Evolutionary conservation across 2,797 vertebrate genomes (phyloP).

Genomic region (Esox masquinongy): DNA sequence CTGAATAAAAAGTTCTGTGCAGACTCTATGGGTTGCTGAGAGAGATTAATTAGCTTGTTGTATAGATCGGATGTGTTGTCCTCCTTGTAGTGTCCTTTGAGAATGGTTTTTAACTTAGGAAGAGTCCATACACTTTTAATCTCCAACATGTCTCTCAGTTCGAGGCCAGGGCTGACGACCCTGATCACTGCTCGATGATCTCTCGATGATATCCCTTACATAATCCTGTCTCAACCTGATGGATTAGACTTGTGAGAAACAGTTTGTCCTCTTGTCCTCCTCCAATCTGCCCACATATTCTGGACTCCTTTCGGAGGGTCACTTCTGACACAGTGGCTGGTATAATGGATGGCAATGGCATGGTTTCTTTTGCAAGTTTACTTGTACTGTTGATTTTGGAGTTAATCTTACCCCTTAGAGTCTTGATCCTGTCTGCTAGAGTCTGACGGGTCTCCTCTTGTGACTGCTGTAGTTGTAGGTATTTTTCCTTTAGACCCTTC

Average conservation of each 20-base stretch:
- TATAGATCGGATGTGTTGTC: constrained; percentile 22
- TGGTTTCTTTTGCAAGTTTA: not conserved
- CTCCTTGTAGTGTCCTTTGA: constrained; percentile 26
- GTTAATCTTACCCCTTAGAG: no score
- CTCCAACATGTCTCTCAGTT: constrained; percentile 20
- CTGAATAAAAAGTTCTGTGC: no score
- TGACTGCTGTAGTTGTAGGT: no score
- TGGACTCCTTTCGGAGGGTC: constrained; percentile 20
- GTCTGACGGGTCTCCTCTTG: no score
- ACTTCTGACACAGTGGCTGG: not conserved
- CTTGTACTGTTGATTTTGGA: no score
- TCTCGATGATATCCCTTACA: constrained; percentile 25
- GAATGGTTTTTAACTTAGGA: constrained; percentile 11
- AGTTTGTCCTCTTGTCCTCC: constrained; percentile 28
- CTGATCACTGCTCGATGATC: constrained; percentile 28
- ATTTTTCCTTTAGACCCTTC: no score
- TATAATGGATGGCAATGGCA: not conserved
- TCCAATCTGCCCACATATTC: constrained; percentile 27
- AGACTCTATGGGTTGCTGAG: no score
- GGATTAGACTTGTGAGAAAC: constrained; percentile 17
- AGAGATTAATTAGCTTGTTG: no score
- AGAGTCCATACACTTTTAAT: constrained; percentile 12
- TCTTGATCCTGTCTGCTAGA: no score
- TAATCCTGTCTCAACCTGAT: constrained; percentile 16
- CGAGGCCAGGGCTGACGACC: constrained; percentile 28